A percentile compares a stretch with the other conserved stretches of the same genome.
Evolutionary conservation across 1,140 invertebrate genomes (phyloP).

Genomic region (Metopolophium dirhodum): DNA sequence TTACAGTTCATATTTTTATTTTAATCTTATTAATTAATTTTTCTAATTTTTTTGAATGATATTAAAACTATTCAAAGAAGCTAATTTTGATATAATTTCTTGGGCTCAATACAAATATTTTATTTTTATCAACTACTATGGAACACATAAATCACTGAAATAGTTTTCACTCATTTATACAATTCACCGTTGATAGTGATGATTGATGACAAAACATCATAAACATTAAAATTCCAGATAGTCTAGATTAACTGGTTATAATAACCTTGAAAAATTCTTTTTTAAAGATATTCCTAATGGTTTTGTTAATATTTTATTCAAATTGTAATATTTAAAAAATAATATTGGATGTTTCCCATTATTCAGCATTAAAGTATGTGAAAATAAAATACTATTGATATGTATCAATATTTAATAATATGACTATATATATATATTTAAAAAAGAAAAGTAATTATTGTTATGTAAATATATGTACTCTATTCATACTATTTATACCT

Average conservation of each 20-base stretch:
- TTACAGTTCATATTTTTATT: neutral
- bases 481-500: neutral
- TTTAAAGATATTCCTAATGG: neutral
- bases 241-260: neutral
- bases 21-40: neutral
- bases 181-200: neutral
- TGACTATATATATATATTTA: constrained; percentile 1
- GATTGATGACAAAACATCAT: too few relatives aligned
- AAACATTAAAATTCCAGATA: neutral
- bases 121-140: neutral
- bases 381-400: constrained; percentile 17
- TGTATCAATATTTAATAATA: neutral
- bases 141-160: neutral
- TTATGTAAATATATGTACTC: neutral
- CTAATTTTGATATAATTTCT: neutral
- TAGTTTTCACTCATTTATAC: too few relatives aligned
- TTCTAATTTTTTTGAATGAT: neutral
- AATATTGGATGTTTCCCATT: neutral
- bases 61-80: neutral
- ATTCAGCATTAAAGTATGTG: neutral
- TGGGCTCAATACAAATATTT: neutral
- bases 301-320: neutral
- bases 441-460: neutral
- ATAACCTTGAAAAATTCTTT: neutral
- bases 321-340: neutral